Evolutionary conservation across 1,140 invertebrate genomes (phyloP), one percentile per base, ranked within the genome.

Genomic region (Panagrolaimus sp.): DNA sequence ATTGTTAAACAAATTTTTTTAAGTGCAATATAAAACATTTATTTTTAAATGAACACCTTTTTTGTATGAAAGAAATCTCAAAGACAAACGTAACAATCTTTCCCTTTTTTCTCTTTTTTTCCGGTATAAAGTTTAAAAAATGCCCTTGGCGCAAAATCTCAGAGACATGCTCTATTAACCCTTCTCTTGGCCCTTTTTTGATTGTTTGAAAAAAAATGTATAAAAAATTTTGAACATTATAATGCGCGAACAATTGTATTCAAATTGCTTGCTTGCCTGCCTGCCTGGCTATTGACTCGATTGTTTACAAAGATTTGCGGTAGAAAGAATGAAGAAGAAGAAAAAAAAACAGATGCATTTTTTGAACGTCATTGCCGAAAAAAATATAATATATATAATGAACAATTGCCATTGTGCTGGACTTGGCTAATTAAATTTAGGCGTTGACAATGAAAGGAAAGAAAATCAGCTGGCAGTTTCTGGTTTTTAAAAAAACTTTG

Each of bases 241-340:
- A 58, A 58, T 58, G 52, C 52, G 52, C 52, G 52, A 58, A 58
- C 52, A 26, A 21, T 28, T 28, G 52, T 58, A 28, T 28, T 28
- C 52, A 58, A 26, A 58, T 26, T 28, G 52, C 21, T 58, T 28
- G 28, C 52, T 26, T 58, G 28, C 52, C 52, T n/a, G n/a, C n/a
- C 48, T 26, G 12, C 21, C 52, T 21, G 15, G 52, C 32, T 38
- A 38, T 38, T 38, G 52, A 58, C 21, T 58, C 52, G 52, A 58
- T 58, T 58, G 52, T 58, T 58, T 58, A 58, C 28, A 58, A 58
- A 28, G 52, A 58, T 58, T 58, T 58, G 28, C 52, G n/a, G 21
- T 28, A 21, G 52, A 58, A 28, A 38, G 32, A 38, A n/a, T n/a
- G n/a, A n/a, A n/a, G n/a, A n/a, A n/a, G n/a, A n/a, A n/a, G n/a